Base-by-base conservation (phyloP, 2,113 vertebrate genomes). In the Hemibagrus wyckioides region DNA sequence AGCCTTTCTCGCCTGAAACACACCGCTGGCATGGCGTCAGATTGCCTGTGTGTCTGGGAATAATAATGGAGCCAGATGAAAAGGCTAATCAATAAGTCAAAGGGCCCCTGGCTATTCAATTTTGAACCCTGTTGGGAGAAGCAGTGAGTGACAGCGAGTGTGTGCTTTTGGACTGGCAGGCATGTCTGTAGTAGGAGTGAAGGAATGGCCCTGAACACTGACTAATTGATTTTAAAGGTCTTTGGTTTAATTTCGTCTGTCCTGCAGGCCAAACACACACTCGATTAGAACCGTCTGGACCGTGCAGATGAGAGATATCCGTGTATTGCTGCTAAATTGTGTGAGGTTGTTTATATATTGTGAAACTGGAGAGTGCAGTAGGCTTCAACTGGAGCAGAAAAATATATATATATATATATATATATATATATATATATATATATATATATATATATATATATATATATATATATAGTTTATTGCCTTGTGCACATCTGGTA, bases 71-170 rank as follows among this genome's bases (percentile, higher is more conserved):
- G 41, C 41, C 59, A 86, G 56, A 86, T 82, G 79, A 82, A 87
- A 73, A 87, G 85, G 80, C 65, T 87, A 87, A 87, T 87, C 85
- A 82, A 87, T 82, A 87, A 73, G 79, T 82, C 80, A 87, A 87
- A 87, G 54, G 50, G 63, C 65, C 7, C 17, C 54, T 6, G 48
- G 52, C 82, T 82, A 82, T 82, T 82, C 79, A 59, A 73, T 87
- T 82, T 59, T 19, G 65, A 23, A 7, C 28, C 61, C 57, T 39
- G 71, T 25, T 63, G 56, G 13, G 44, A 50, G 80, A 69, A 83
- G 73, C 33, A 19, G 19, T 87, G 61, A 87, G 52, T 82, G 85
- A 87, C 61, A 82, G 59, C 33, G 15, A 63, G n/a, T 67, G 54
- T 85, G 44, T 69, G 61, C 65, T 59, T 56, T 13, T 59, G 7